Percentiles rank a stretch among this genome's conserved stretches.
phyloP scores from a whole-genome alignment of 2,888 invertebrate species.

The Escarpia spicata region DNA sequence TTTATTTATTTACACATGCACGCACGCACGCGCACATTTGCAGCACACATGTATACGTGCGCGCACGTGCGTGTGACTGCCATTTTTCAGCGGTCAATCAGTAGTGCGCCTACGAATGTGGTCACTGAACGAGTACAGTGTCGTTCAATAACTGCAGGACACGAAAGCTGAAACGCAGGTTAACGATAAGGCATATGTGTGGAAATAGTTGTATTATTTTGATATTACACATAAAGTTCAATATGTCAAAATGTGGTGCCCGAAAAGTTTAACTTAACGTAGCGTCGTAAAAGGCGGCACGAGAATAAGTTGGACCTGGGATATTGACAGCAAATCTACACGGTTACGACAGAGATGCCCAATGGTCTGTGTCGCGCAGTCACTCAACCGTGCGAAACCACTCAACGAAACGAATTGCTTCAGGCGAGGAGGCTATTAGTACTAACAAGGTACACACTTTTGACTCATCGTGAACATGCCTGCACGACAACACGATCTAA shows the following conservation, averaged over 20 bases:
- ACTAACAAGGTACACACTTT: background rate
- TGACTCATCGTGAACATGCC: background rate
- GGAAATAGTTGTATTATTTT: no score
- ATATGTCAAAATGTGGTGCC: background rate
- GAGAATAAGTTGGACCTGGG: background rate
- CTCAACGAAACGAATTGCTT: background rate
- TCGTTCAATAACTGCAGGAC: no score
- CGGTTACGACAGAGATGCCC: background rate
- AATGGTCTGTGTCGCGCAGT: constrained; percentile 1
- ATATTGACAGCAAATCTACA: background rate
- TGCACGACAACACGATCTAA: background rate
- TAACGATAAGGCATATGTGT: no score
- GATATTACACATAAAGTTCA: background rate
- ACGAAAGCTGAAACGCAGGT: no score
- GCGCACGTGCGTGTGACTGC: no score
- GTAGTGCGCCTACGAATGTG: no score
- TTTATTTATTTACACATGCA: no score
- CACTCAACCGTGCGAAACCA: background rate
- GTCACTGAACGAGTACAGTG: no score
- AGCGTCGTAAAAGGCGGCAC: background rate
- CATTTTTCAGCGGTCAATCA: no score
- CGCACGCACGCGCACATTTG: no score
- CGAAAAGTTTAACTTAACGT: background rate
- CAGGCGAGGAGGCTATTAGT: background rate
- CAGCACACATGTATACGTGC: no score